Evolutionary conservation across 2,113 vertebrate genomes (phyloP).

Genomic region (Alces alces): DNA sequence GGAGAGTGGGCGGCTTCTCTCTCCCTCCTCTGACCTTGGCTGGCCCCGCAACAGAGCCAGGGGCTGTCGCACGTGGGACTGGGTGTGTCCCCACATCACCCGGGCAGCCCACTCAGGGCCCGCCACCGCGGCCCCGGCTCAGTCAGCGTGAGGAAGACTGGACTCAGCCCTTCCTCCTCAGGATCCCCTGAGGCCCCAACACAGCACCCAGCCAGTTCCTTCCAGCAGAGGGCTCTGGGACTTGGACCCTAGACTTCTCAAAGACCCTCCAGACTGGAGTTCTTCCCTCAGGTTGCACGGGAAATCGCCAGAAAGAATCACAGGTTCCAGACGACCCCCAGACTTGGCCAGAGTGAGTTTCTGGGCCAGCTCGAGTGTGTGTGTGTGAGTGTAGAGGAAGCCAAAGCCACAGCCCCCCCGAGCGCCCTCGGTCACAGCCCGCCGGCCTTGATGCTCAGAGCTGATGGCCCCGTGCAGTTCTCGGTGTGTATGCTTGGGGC

Average conservation of each 20-base stretch:
- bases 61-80: rapidly evolving
- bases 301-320: not conserved
- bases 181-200: not conserved
- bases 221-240: not conserved
- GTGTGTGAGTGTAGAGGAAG: not conserved
- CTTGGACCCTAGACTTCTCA: not conserved
- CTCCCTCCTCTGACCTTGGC: not conserved
- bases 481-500: rapidly evolving
- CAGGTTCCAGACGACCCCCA: not conserved
- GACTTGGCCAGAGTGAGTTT: not conserved
- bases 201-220: not conserved
- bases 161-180: not conserved
- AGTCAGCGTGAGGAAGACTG: not conserved
- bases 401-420: not conserved
- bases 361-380: rapidly evolving
- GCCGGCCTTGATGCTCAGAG: rapidly evolving
- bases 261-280: not conserved
- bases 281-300: not conserved
- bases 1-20: not conserved
- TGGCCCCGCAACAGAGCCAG: not conserved
- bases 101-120: not conserved
- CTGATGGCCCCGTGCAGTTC: not conserved
- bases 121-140: rapidly evolving
- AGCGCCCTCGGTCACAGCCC: not conserved
- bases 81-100: not conserved